Evolutionary conservation across 2,797 vertebrate species (phyloP), one percentile per base, ranked within the genome.

Genomic region (Phrynocephalus vlangalii): DNA sequence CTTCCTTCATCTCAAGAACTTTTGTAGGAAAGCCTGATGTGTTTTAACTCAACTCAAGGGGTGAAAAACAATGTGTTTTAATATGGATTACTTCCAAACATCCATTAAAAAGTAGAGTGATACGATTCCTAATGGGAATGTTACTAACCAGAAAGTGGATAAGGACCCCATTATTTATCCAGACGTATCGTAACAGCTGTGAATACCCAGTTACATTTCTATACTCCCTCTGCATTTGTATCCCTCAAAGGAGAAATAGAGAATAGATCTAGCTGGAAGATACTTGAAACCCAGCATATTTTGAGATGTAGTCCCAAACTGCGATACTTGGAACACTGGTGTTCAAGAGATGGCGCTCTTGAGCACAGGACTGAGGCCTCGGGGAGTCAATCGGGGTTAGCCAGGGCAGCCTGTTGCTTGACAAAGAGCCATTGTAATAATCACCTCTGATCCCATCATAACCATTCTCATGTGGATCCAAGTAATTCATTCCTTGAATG

Each of bases 151-250:
- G 87, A 81, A 88, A 85, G 83, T 81, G 63, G 71, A 81, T 76
- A 85, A 85, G 30, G 72, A 67, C 72, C 60, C 48, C 22, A 85
- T 88, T 88, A 88, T 88, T 85, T 85, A 88, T 88, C 81, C 50
- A 82, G 87, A 82, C 83, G 26, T 85, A 85, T 68, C 76, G 70
- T 85, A 82, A 88, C 66, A 77, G 79, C 63, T 82, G 87, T 38
- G 52, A 60, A 30, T 11, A 28, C 71, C 68, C 28, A 72, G 38
- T 30, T 38, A 44, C 48, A 85, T 85, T 85, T 26, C n/a, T 66
- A 63, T 73, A 71, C 15, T 11, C 75, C 56, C 24, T 52, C 80
- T 70, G 67, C 52, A 79, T 78, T 48, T 2, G 26, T 44, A 83
- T 83, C 52, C 50, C 71, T 85, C 79, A 76, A 76, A 88, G 20